These are phyloP conservation scores for Helicolenus hilgendorfi DNA, from an alignment of 2,797 vertebrate genomes.

Conservation along the genomic window DNA sequence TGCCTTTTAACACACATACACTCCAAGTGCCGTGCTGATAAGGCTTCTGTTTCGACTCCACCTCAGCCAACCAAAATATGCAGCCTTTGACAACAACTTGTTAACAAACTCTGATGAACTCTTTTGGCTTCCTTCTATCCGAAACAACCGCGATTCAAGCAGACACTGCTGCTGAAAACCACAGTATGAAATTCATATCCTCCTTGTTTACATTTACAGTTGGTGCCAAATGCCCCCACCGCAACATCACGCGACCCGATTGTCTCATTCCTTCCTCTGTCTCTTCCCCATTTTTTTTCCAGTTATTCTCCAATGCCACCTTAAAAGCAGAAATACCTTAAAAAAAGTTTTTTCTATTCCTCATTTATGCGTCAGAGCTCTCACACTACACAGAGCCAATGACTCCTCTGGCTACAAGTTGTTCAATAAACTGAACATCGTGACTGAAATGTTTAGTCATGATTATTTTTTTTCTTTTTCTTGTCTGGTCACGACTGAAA, in stretches of 20 bases:
- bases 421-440: background rate
- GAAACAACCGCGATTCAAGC: background rate
- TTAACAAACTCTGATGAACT: conserved; percentile 24
- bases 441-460: conserved; percentile 50
- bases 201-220: conserved; percentile 8
- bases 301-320: conserved; percentile 2
- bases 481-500: conserved; percentile 37
- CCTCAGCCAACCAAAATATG: conserved; percentile 54
- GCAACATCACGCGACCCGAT: background rate
- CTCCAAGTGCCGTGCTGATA: conserved; percentile 68
- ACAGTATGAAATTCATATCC: background rate
- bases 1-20: background rate
- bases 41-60: conserved; percentile 67
- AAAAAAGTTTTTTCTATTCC: conserved; percentile 25
- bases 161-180: background rate
- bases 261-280: conserved; percentile 33
- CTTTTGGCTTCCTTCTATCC: conserved; percentile 14
- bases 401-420: conserved; percentile 19
- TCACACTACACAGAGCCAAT: conserved; percentile 12
- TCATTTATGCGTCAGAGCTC: conserved; percentile 35
- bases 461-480: conserved; percentile 18
- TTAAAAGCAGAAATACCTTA: conserved; percentile 62
- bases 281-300: conserved; percentile 21
- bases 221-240: background rate
- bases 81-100: conserved; percentile 33